phyloP scores from a whole-genome alignment of 2,113 vertebrate genomes.

The Apus apus region DNA sequence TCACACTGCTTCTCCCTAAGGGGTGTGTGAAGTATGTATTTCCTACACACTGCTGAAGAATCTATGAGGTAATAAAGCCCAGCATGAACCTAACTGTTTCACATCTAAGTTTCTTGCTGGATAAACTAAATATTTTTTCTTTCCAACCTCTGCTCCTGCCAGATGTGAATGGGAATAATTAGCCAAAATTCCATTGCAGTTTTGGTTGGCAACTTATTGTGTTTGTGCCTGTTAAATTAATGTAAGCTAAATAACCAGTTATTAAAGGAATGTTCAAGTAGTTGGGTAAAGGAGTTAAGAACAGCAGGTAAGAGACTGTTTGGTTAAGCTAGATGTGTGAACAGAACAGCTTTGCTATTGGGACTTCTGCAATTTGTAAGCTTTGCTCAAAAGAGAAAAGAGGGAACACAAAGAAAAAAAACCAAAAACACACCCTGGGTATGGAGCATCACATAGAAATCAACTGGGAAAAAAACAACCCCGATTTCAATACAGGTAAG shows the following conservation, averaged over 20 bases:
- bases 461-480: not conserved
- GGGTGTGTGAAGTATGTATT: not conserved
- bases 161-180: not conserved
- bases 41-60: not conserved
- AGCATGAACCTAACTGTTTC: not conserved
- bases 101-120: not conserved
- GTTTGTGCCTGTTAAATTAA: not conserved
- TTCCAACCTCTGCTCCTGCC: not conserved
- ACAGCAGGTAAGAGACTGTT: not conserved
- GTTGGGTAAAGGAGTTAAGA: not conserved
- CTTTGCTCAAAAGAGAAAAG: not conserved
- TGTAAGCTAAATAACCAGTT: not conserved
- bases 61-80: not conserved
- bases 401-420: not conserved
- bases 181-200: not conserved
- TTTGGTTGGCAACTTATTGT: not conserved
- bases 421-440: not conserved
- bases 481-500: not conserved
- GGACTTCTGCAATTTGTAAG: not conserved
- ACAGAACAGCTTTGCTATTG: not conserved
- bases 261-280: not conserved
- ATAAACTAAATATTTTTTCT: not conserved
- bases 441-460: not conserved
- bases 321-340: not conserved
- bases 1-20: not conserved